phyloP scores from a whole-genome alignment of 2,888 invertebrate genomes.

The Zelleria hepariella region DNA sequence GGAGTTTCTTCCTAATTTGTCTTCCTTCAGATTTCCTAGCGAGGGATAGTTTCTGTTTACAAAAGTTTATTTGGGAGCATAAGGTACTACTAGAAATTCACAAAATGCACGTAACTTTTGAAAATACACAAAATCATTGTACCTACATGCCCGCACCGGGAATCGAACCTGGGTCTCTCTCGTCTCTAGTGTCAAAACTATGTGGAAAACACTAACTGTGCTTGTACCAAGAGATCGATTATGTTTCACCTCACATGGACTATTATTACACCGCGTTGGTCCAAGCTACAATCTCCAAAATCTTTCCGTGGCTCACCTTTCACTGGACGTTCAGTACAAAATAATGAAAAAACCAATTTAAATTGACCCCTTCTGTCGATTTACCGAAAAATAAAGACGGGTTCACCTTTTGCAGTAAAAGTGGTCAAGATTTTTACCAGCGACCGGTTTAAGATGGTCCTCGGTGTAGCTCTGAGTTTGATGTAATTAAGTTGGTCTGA shows the following conservation, averaged over 20 bases:
- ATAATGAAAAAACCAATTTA: not conserved
- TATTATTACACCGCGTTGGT: not conserved
- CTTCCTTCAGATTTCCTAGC: too few relatives aligned
- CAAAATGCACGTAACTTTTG: too few relatives aligned
- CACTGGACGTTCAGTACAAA: not conserved
- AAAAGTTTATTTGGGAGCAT: too few relatives aligned
- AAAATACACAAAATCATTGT: too few relatives aligned
- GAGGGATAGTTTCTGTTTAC: too few relatives aligned
- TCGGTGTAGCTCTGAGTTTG: not conserved
- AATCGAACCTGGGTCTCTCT: too few relatives aligned
- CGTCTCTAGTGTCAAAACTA: not conserved
- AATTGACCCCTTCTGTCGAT: not conserved
- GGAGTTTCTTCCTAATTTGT: too few relatives aligned
- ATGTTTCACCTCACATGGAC: conserved; percentile 1
- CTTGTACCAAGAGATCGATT: not conserved
- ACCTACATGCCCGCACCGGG: too few relatives aligned
- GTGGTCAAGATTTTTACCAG: not conserved
- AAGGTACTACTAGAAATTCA: too few relatives aligned
- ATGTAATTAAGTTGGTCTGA: not conserved
- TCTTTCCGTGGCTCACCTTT: not conserved
- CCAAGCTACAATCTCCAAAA: not conserved
- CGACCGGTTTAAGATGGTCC: not conserved
- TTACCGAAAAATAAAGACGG: not conserved
- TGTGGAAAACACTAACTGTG: not conserved
- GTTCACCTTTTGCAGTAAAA: not conserved